These are phyloP conservation scores for Petrophora chlorosata DNA, from an alignment of 2,888 invertebrate species.

Conservation along the genomic window DNA sequence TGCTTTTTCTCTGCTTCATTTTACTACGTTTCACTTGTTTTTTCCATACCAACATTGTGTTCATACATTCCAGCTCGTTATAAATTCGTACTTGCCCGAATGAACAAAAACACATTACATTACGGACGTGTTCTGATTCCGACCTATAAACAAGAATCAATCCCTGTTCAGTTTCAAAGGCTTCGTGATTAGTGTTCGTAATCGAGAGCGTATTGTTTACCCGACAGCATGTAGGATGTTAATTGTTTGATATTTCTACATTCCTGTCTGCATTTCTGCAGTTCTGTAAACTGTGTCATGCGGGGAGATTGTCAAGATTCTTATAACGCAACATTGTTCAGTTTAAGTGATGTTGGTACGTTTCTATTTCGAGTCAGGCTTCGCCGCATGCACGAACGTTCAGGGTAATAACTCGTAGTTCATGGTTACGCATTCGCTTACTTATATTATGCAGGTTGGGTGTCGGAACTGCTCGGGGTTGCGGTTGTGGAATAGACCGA, in stretches of 20 bases:
- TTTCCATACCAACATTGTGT: neutral
- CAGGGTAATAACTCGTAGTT: slow-evolving; percentile 58
- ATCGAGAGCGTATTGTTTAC: slow-evolving; percentile 39
- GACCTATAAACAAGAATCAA: slow-evolving; percentile 34
- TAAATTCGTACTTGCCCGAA: slow-evolving; percentile 6
- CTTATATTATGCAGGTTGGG: slow-evolving; percentile 53
- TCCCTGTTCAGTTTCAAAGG: slow-evolving; percentile 35
- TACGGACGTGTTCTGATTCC: slow-evolving; percentile 9
- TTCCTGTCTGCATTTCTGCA: slow-evolving; percentile 32
- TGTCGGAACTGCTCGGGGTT: slow-evolving; percentile 47
- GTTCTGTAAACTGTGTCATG: slow-evolving; percentile 31
- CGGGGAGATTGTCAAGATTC: slow-evolving; percentile 24
- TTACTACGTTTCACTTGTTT: neutral
- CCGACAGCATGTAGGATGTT: slow-evolving; percentile 29
- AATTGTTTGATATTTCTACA: slow-evolving; percentile 31
- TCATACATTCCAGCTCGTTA: neutral
- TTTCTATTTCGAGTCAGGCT: slow-evolving; percentile 30
- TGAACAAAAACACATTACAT: slow-evolving; percentile 6
- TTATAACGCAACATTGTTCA: slow-evolving; percentile 21
- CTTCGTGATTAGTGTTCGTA: slow-evolving; percentile 34
- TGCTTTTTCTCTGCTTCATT: slow-evolving; percentile 12
- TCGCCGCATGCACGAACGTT: slow-evolving; percentile 37
- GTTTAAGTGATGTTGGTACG: slow-evolving; percentile 33
- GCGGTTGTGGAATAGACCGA: slow-evolving; percentile 65
- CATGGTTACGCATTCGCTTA: slow-evolving; percentile 60